Conservation (phyloP, 2,888 invertebrate genomes). For the Notocelia uddmanniana region DNA sequence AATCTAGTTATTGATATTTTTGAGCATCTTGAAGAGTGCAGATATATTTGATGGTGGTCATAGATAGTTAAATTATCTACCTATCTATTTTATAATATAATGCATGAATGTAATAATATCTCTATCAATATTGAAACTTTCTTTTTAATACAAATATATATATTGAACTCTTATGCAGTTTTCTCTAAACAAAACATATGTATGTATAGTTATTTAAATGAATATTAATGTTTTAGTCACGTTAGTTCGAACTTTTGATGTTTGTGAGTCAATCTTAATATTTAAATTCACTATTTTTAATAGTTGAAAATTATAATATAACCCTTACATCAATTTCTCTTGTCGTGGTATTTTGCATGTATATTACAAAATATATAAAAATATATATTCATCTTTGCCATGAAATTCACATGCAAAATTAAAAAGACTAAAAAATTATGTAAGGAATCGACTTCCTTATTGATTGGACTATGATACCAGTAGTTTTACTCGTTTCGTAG, state of each 20-base stretch:
- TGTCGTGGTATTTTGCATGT: background rate
- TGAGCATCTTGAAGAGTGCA: too few species aligned
- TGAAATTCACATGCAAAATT: background rate
- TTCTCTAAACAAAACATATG: background rate
- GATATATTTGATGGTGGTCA: too few species aligned
- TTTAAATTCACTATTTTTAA: background rate
- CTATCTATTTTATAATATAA: background rate
- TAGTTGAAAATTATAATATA: background rate
- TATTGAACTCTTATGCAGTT: background rate
- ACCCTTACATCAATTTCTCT: background rate
- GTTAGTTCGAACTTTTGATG: background rate
- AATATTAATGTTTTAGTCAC: slow-evolving; percentile 19
- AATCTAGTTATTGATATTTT: too few species aligned
- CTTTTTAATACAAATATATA: background rate
- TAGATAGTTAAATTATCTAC: background rate
- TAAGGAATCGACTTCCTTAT: background rate
- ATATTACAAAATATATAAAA: background rate
- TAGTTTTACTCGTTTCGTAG: too few species aligned
- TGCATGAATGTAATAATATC: background rate
- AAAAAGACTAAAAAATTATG: background rate
- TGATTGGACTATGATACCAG: background rate
- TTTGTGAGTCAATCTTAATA: slow-evolving; percentile 20
- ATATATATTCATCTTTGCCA: background rate
- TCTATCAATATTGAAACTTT: background rate
- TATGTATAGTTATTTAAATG: slow-evolving; percentile 8